Conservation (phyloP, 2,797 vertebrate genomes). For the Heteromormyrus szaboi region DNA sequence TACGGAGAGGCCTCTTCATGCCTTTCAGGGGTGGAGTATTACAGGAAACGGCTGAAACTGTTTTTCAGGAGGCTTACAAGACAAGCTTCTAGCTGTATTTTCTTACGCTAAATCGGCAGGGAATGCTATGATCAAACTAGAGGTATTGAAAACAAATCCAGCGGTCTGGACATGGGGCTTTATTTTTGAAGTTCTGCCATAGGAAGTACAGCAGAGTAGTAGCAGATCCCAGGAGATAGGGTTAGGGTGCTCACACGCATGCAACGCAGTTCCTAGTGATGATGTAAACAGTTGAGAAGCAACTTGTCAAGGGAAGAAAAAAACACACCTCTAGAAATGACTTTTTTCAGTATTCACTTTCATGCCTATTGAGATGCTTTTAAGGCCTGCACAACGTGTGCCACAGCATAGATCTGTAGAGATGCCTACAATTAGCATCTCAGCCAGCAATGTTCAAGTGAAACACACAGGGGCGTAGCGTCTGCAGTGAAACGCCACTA, state of each 20-base stretch:
- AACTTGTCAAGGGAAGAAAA: not conserved
- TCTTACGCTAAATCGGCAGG: not conserved
- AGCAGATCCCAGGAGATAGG: not conserved
- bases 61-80: not conserved
- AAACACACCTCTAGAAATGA: not conserved
- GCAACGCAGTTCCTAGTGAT: not conserved
- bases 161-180: not conserved
- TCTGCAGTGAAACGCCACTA: conserved; percentile 71
- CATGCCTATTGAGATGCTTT: not conserved
- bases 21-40: not conserved
- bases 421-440: conserved; percentile 28
- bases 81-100: not conserved
- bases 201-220: not conserved
- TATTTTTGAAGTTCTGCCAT: not conserved
- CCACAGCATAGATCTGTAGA: not conserved
- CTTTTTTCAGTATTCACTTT: not conserved
- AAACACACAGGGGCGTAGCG: conserved; percentile 61
- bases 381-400: not conserved
- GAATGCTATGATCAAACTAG: not conserved
- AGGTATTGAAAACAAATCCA: not conserved
- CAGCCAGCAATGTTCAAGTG: conserved; percentile 58
- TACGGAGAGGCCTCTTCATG: not conserved
- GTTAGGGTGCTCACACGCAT: not conserved
- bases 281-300: not conserved
- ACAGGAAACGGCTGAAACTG: not conserved